Percentiles rank a stretch among this genome's conserved stretches.
Conservation (phyloP, 2,888 invertebrate species). For the Cheiracanthium punctorium region DNA sequence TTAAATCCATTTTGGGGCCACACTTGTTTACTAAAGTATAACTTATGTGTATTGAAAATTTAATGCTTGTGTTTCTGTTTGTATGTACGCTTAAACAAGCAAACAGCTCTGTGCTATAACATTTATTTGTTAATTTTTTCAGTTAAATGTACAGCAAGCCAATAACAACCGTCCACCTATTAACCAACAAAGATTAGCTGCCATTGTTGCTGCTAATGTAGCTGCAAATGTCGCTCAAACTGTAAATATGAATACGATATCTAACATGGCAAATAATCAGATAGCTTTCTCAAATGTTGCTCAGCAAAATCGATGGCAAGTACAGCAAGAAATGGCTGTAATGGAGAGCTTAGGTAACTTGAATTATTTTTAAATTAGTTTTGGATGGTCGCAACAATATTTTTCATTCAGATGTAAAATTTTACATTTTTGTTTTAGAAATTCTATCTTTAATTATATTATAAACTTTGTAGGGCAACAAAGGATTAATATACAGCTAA, state of each 20-base stretch:
- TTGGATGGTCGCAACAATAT: too few species aligned
- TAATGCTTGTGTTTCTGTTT: too few species aligned
- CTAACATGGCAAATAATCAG: slow-evolving; percentile 46
- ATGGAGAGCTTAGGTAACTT: slow-evolving; percentile 50
- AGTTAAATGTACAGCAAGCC: slow-evolving; percentile 47
- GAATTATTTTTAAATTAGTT: neutral
- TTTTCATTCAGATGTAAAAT: too few species aligned
- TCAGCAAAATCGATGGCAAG: slow-evolving; percentile 55
- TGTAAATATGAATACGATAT: slow-evolving; percentile 52
- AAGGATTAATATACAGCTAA: slow-evolving; percentile 35
- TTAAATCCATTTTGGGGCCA: too few species aligned
- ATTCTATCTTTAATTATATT: too few species aligned
- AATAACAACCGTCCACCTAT: slow-evolving; percentile 35
- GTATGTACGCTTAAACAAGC: too few species aligned
- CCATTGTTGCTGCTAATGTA: slow-evolving; percentile 42
- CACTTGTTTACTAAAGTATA: too few species aligned
- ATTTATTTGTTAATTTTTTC: neutral
- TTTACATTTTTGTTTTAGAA: slow-evolving; percentile 1
- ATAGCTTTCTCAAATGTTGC: slow-evolving; percentile 39
- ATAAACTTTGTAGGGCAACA: too few species aligned
- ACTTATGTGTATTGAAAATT: too few species aligned
- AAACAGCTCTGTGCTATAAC: too few species aligned
- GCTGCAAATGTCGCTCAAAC: slow-evolving; percentile 41
- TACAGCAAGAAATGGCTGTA: slow-evolving; percentile 60
- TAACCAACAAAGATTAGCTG: slow-evolving; percentile 26